Percentiles rank a stretch among this genome's conserved stretches.
These are phyloP conservation scores for Frankliniella fusca DNA, from an alignment of 2,888 invertebrate genomes.

Conservation along the genomic window DNA sequence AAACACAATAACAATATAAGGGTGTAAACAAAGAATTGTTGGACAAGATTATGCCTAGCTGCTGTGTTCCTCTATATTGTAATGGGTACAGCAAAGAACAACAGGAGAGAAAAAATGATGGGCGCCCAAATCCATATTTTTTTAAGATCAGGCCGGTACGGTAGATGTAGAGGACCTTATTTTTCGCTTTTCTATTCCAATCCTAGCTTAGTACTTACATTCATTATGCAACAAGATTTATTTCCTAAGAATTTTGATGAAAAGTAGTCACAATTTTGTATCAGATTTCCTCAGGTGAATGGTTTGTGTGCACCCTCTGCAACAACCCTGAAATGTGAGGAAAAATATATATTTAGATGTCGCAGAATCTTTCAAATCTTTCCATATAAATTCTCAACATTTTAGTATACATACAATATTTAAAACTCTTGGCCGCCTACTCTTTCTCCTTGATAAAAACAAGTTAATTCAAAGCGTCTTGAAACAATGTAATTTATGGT, in stretches of 20 bases:
- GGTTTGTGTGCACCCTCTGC: no score
- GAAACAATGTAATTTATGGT: not conserved
- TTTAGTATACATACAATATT: no score
- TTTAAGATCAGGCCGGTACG: slow-evolving; percentile 12
- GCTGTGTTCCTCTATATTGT: not conserved
- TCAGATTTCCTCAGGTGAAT: no score
- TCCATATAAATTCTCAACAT: no score
- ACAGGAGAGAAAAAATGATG: not conserved
- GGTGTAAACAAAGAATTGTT: no score
- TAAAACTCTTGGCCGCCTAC: no score
- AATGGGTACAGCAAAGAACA: not conserved
- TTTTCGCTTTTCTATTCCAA: not conserved
- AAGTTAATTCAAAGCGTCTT: no score
- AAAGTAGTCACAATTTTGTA: no score
- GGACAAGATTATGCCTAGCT: not conserved
- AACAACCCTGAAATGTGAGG: no score
- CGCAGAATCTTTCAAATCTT: no score
- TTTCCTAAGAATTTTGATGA: not conserved
- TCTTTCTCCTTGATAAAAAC: no score
- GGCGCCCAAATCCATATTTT: not conserved
- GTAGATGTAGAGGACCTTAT: not conserved
- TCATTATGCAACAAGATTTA: not conserved
- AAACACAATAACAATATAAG: not conserved
- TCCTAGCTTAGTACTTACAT: not conserved
- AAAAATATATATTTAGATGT: no score